Base-by-base conservation (phyloP, 2,888 invertebrate species). In the Drosophila atripex region DNA sequence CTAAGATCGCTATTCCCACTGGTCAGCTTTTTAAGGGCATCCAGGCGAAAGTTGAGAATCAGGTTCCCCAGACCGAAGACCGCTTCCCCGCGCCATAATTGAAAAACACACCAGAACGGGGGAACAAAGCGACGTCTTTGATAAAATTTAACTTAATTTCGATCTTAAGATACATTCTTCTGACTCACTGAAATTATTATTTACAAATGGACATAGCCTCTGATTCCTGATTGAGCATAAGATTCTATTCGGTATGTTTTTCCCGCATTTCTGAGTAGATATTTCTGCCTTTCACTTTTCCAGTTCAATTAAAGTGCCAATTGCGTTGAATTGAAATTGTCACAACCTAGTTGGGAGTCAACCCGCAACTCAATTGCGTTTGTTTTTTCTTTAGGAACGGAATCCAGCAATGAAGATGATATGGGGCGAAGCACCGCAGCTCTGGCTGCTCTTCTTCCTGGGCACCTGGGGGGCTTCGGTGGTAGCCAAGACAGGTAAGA, bases 401-500 rank as follows among this genome's bases (percentile, higher is more conserved):
- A 18, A 21, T 21, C 3, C 16, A 21, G 18, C 21, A 43, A 43
- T 43, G 21, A 18, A 21, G 8, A 21, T 11, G 21, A 21, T 8
- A 14, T 23, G 49, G 14, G 47, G 63, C 2, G 39, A 50, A 41
- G 18, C 64, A 35, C 54, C 72, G 21, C 65, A 63, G 63, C 25
- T 72, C 28, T 72, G 53, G 64, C 47, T 59, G 35, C 46, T 66
- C 18, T 50, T 76, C n/a, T 39, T 85, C 28, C 38, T 85, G 46
- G 49, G 78, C 75, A 79, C 75, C 71, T 80, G 76, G 68, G 79
- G 77, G 85, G 84, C 84, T 78, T 83, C 89, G 16, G 90, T 68
- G 56, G 38, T 52, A n/a, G 82, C 90, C 51, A 87, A 76, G 66
- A 90, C 90, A 63, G 90, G 90, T 90, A 74, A 79, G 75, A 35